These are phyloP conservation scores for Cyclina sinensis DNA, from an alignment of 1,140 invertebrate genomes.

Conservation along the genomic window DNA sequence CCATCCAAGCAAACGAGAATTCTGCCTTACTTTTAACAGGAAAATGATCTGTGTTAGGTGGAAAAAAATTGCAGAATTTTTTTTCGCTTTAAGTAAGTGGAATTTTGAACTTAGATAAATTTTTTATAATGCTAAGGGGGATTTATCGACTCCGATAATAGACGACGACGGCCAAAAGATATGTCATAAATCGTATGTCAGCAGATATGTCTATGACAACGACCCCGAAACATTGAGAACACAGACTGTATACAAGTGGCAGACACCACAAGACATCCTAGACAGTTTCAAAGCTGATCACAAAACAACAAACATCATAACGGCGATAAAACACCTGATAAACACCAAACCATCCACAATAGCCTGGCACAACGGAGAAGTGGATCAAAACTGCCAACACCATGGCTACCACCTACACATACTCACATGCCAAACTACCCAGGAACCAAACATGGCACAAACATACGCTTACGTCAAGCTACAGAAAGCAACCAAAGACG, in stretches of 20 bases:
- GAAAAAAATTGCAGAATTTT: too few relatives aligned
- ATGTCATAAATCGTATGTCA: background rate
- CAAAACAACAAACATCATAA: too few relatives aligned
- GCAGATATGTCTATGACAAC: background rate
- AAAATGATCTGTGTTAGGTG: too few relatives aligned
- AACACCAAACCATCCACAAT: background rate
- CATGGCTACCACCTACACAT: conserved; percentile 17
- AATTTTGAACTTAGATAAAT: too few relatives aligned
- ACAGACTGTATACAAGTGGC: background rate
- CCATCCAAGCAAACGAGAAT: too few relatives aligned
- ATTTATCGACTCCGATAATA: too few relatives aligned
- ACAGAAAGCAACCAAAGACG: background rate
- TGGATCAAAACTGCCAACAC: background rate
- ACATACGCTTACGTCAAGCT: background rate
- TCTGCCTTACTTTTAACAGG: too few relatives aligned
- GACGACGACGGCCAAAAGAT: background rate
- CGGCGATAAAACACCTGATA: background rate
- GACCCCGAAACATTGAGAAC: background rate
- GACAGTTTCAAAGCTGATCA: background rate
- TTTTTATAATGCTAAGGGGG: too few relatives aligned
- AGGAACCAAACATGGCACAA: background rate
- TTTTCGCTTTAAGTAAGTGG: too few relatives aligned
- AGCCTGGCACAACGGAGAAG: conserved; percentile 1
- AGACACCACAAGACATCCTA: background rate
- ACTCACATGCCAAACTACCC: background rate